Evolutionary conservation across 2,888 invertebrate genomes (phyloP), one percentile per base, ranked within the genome.

Genomic region (Achlya flavicornis): DNA sequence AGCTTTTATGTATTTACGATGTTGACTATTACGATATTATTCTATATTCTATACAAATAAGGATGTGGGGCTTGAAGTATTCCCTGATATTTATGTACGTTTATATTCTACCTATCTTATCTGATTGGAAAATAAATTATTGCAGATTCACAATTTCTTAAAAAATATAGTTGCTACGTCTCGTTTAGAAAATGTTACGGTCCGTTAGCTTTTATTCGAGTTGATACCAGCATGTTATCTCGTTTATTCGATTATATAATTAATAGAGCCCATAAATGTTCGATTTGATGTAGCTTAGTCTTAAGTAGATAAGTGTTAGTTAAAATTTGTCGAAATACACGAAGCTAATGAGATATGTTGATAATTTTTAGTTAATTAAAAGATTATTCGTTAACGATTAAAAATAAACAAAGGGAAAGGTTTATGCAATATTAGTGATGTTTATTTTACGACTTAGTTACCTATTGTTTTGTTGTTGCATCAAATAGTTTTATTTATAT

Each of bases 1-100:
- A 90, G 92, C 91, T 92, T 92, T 89, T 92, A 88, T 81, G 88
- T 89, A 88, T 93, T 90, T 93, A 93, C 91, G 85, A 91, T 92
- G 93, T 93, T 93, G 91, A 92, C 88, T 92, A 91, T 89, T 92
- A 85, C 80, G 81, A 87, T 89, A 89, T 86, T 84, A 83, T 78
- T 83, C 80, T 84, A 83, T 78, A 72, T 72, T 84, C 78, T 84
- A 79, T 81, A 80, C 72, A 75, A 74, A 66, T 83, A 84, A 84
- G 77, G 70, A 53, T 19, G 48, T 48, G 81, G 76, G 82, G 80
- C 80, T 86, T 78, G 75, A 75, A 69, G 77, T 72, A 67, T 75
- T 77, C 70, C 64, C 67, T 70, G 72, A 71, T 77, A 71, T 71
- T 75, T 72, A 71, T 75, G 73, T 68, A 75, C 63, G 57, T 74